Conservation (phyloP, 2,797 vertebrate species). For the Microtus obscurus region DNA sequence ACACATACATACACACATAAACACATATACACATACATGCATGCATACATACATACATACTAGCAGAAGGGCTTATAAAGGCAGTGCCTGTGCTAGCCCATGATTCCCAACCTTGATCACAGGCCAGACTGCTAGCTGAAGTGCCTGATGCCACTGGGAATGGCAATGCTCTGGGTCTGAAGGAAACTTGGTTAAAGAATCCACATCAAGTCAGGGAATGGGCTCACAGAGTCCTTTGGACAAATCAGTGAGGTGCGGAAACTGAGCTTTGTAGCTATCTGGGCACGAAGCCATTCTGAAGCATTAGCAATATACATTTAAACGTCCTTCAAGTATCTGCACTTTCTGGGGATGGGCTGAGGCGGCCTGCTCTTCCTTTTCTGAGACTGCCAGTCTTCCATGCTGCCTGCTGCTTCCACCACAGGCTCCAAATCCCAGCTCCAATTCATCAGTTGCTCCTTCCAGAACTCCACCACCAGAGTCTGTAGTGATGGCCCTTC, state of each 20-base stretch:
- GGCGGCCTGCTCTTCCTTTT: not conserved
- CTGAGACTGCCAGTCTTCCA: not conserved
- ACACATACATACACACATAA: not conserved
- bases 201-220: not conserved
- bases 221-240: constrained; percentile 41
- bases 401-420: not conserved
- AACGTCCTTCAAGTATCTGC: not conserved
- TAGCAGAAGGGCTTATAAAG: not conserved
- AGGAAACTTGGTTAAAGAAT: constrained; percentile 31
- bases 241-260: constrained; percentile 27
- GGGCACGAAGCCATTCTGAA: constrained; percentile 9
- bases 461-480: not conserved
- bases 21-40: not conserved
- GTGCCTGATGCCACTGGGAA: not conserved
- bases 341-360: constrained; percentile 17
- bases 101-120: not conserved
- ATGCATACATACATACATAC: not conserved
- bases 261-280: constrained; percentile 41
- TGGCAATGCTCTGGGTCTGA: not conserved
- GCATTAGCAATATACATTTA: constrained; percentile 34
- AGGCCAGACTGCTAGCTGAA: not conserved
- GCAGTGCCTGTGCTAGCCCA: no score
- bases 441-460: not conserved
- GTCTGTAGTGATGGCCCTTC: not conserved
- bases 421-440: not conserved